Evolutionary conservation across 2,113 vertebrate genomes (phyloP), one percentile per base, ranked within the genome.

Genomic region (Actenoides hombroni): DNA sequence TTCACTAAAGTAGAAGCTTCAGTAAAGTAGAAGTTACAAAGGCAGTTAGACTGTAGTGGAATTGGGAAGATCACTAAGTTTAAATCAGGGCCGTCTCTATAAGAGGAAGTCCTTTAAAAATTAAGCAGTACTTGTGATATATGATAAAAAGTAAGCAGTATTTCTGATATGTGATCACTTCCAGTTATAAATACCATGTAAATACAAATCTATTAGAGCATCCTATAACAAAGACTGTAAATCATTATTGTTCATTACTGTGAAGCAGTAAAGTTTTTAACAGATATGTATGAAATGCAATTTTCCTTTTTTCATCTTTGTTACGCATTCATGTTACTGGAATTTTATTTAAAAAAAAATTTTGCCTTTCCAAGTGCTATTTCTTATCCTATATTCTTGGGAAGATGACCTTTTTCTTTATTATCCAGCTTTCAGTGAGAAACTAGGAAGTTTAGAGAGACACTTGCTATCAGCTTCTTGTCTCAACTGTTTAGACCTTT

Each of bases 401-500:
- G 24, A 77, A 83, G 70, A 81, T 83, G 87, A 90, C 81, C 71
- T 90, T 92, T 81, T 88, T 24, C 83, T 97, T 93, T 96, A 86
- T 94, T 96, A 90, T 86, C 79, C 94, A 88, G 88, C 81, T 94
- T 92, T 97, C 86, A 82, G 26, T 80, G 68, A 70, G 87, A 94
- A 69, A 79, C 63, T 61, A 56, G 87, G 15, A 86, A 88, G 69
- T 84, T 94, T 90, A 82, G 67, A 74, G 71, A 82, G 40, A n/a
- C n/a, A 25, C 25, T 95, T 94, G 67, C 83, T 81, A 80, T 95
- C 85, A 88, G 46, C 37, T 86, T 76, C 74, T 90, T 90, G 57
- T 88, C 83, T 93, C 46, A 48, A 26, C 33, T 56, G 24, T 56
- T 79, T 78, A 74, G 69, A 37, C 24, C 71, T 91, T 83, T 84